Conservation (phyloP, 1,140 invertebrate species). For the Piezodorus guildinii region DNA sequence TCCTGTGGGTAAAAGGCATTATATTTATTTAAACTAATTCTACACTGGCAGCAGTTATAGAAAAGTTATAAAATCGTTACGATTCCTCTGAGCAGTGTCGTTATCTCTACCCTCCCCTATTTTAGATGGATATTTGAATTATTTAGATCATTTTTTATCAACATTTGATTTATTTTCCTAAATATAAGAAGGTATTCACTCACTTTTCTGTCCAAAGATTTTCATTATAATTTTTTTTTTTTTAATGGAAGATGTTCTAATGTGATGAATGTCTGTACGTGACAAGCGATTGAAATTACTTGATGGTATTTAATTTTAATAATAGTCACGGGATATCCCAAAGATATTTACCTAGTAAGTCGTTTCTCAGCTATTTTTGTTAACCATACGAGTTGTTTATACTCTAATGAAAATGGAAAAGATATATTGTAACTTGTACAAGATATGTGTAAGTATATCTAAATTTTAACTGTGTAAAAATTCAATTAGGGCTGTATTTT, state of each 20-base stretch:
- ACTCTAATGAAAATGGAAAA: neutral
- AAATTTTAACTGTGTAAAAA: neutral
- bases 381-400: neutral
- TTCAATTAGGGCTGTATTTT: constrained; percentile 6
- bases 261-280: neutral
- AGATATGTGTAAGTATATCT: constrained; percentile 2
- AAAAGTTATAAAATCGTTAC: too few relatives aligned
- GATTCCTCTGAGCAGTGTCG: too few relatives aligned
- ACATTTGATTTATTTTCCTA: neutral
- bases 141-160: neutral
- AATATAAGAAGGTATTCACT: neutral
- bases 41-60: neutral
- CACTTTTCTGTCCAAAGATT: constrained; percentile 4
- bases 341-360: constrained; percentile 4
- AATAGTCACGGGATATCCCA: constrained; percentile 5
- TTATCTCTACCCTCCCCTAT: too few relatives aligned
- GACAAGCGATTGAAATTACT: constrained; percentile 3
- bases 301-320: neutral
- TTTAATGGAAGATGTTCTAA: neutral
- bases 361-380: constrained; percentile 1
- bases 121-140: neutral
- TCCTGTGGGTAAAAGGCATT: neutral
- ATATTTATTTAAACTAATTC: neutral
- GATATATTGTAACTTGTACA: constrained; percentile 2
- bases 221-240: neutral